Conservation (phyloP, 1,140 invertebrate species). For the Prorops nasuta region DNA sequence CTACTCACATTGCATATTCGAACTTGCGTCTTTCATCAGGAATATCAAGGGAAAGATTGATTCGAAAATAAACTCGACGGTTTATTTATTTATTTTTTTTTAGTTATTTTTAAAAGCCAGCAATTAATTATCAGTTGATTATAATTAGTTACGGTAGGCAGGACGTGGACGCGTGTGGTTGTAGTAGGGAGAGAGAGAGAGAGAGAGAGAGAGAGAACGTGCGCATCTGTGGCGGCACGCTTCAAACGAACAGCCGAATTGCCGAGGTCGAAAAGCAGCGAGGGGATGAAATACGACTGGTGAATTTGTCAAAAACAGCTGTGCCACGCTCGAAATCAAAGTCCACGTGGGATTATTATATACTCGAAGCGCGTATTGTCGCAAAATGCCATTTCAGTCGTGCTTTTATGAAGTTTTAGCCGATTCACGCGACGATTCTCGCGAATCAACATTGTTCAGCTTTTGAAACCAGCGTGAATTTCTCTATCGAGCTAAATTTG, state of each 20-base stretch:
- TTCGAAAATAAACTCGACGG: no score
- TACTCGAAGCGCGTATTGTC: no score
- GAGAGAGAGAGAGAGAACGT: background rate
- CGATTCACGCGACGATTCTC: no score
- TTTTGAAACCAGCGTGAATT: no score
- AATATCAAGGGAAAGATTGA: no score
- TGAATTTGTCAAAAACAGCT: slow-evolving; percentile 35
- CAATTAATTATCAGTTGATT: background rate
- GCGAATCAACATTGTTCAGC: no score
- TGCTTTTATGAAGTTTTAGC: no score
- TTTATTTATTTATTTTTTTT: background rate
- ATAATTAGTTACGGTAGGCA: background rate
- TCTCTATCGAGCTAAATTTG: no score
- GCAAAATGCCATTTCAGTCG: no score
- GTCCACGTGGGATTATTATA: slow-evolving; percentile 10
- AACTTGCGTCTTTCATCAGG: no score
- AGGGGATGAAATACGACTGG: slow-evolving; percentile 30
- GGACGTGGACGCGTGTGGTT: background rate
- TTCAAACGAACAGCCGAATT: slow-evolving; percentile 17
- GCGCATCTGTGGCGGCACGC: background rate
- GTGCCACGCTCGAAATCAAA: slow-evolving; percentile 30
- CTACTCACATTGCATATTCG: no score
- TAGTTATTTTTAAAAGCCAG: background rate
- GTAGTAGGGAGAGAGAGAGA: background rate
- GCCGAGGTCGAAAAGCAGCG: background rate